Base-by-base conservation (phyloP, 2,888 invertebrate species). In the Pseudococcus jackbeardsleyi region DNA sequence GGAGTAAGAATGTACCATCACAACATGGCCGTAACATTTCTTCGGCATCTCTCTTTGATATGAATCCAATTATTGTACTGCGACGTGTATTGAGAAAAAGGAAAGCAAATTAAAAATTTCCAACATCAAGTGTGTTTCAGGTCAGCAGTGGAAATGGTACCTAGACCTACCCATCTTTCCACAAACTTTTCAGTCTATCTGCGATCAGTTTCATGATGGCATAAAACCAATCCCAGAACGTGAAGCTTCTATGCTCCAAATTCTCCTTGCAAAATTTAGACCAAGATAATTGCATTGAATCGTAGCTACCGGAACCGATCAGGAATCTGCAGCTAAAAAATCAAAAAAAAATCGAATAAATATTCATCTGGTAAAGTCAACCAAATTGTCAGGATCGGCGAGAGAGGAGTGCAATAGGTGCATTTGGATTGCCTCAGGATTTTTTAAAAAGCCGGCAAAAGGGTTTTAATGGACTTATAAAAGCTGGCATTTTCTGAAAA, bases 171-270 rank as follows among this genome's bases (percentile, higher is more conserved):
- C 96, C 96, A 90, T 98, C 98, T 89, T 95, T 95, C 99, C 99
- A 99, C 77, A 97, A 95, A 26, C 95, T 95, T 89, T 96, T 93
- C 90, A 99, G 93, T 92, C 98, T 98, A 91, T 99, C 99, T 91
- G 97, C 94, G 22, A 98, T 98, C 88, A 99, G 94, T 92, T 99
- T 99, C 94, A 99, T 97, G 1, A 99, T 97, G 89, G 98, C 97
- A 92, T 98, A 99, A 93, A 99, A 99, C 99, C 99, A 99, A 92
- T 99, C 99, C 99, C 99, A 99, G 93, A 99, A 99, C 0, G 99
- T 99, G 92, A 99, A 99, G 91, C 95, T 96, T 89, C 98, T 93
- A 90, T 97, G 97, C 0, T 96, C 96, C 84, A 99, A 92, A 0
- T 97, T 96, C 91, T 98, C 97, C 92, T 98, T 98, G 91, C 97